Percentiles rank a stretch among this genome's conserved stretches.
These are phyloP conservation scores for Cordylochernes scorpioides DNA, from an alignment of 2,888 invertebrate genomes.

Conservation along the genomic window DNA sequence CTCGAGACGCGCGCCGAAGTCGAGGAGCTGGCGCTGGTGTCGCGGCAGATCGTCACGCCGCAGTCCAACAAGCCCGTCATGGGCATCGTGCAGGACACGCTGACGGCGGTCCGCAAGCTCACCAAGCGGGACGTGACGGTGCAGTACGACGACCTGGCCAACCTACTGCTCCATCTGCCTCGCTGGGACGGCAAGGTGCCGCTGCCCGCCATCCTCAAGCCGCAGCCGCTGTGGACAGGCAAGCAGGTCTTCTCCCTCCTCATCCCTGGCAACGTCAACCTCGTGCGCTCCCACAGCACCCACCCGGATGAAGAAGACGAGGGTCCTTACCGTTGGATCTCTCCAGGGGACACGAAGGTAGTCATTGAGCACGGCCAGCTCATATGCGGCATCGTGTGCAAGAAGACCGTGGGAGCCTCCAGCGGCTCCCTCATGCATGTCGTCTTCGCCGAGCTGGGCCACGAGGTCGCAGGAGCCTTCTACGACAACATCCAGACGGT, in stretches of 20 bases:
- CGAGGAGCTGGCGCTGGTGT: conserved; percentile 86
- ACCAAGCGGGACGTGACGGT: conserved; percentile 95
- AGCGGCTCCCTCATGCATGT: conserved; percentile 93
- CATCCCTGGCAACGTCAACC: conserved; percentile 90
- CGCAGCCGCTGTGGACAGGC: conserved; percentile 81
- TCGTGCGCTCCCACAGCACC: conserved; percentile 87
- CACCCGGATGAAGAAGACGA: conserved; percentile 98
- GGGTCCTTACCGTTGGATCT: conserved; percentile 96
- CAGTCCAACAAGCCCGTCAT: conserved; percentile 96
- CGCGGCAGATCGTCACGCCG: conserved; percentile 92
- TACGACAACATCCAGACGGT: conserved; percentile 98
- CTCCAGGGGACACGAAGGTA: conserved; percentile 91
- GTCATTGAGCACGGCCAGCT: conserved; percentile 94
- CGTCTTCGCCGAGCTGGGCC: conserved; percentile 84
- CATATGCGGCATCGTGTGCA: conserved; percentile 91
- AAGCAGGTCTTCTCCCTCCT: conserved; percentile 93
- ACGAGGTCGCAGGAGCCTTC: conserved; percentile 67
- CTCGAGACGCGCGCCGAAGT: conserved; percentile 96
- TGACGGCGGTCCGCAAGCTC: conserved; percentile 96
- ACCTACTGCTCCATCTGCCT: conserved; percentile 88
- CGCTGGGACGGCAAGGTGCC: conserved; percentile 99
- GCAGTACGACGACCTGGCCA: conserved; percentile 95
- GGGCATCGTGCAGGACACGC: conserved; percentile 96
- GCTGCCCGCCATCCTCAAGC: conserved; percentile 83
- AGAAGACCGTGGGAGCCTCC: conserved; percentile 84